Percentiles rank a stretch among this genome's conserved stretches.
phyloP scores from a whole-genome alignment of 1,140 invertebrate genomes.

The Trichogramma pretiosum region DNA sequence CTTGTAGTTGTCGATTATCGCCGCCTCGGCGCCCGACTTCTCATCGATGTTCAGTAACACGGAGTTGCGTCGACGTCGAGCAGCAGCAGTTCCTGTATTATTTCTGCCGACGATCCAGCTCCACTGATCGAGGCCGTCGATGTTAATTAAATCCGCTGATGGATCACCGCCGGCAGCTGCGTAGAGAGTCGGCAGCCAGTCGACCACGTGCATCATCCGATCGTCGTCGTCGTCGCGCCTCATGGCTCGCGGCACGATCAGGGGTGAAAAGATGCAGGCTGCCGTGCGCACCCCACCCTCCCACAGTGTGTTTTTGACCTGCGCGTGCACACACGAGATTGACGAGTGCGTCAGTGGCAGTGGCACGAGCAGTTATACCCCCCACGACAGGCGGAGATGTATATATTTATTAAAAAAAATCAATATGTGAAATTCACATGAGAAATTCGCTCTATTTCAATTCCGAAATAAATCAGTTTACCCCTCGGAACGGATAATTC shows the following conservation, averaged over 20 bases:
- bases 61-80: constrained; percentile 4
- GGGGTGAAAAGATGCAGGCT: constrained; percentile 51
- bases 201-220: constrained; percentile 59
- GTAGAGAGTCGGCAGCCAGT: constrained; percentile 66
- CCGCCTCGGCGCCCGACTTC: constrained; percentile 13
- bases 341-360: neutral
- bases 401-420: too few relatives aligned
- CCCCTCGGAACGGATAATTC: constrained; percentile 61
- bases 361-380: too few relatives aligned
- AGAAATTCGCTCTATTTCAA: too few relatives aligned
- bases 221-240: constrained; percentile 50
- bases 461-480: too few relatives aligned
- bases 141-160: constrained; percentile 23
- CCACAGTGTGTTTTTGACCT: constrained; percentile 43
- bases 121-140: constrained; percentile 49
- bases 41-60: constrained; percentile 35
- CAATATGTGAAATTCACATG: too few relatives aligned
- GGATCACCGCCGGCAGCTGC: constrained; percentile 46
- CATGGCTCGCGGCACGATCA: constrained; percentile 42
- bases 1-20: constrained; percentile 29
- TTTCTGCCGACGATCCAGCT: too few relatives aligned
- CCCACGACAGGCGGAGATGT: too few relatives aligned
- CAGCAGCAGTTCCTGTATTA: neutral
- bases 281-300: constrained; percentile 61
- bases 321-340: too few relatives aligned